Base-by-base conservation (phyloP, 2,797 vertebrate species). In the Selene dorsalis region DNA sequence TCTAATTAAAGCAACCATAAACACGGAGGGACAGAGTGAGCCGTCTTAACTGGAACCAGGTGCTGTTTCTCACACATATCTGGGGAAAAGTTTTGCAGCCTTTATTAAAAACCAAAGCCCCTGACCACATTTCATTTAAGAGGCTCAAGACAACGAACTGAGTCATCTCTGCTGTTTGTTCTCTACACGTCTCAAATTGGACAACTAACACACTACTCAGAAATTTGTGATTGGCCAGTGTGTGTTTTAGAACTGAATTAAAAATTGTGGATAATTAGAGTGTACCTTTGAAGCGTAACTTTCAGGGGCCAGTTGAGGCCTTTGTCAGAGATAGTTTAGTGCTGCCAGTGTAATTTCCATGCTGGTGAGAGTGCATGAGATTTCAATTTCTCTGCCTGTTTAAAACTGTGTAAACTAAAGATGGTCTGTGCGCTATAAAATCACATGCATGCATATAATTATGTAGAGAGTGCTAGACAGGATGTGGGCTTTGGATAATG, bases 1-100 rank as follows among this genome's bases (percentile, higher is more conserved):
- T 70, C 68, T 68, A 74, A 89, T 87, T 87, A 85, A 81, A 83
- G 17, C 67, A 20, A 62, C 69, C 32, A 14, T 72, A 65, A 73
- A 70, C 57, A 52, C 69, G 10, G 43, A 41, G 66, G 16, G 28
- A 57, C 41, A 48, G 20, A 73, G n/a, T 7, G 16, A 56, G 68
- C 48, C 2, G 45, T n/a, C 41, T 53, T 67, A n/a, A 77, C 22
- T 69, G 18, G 55, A 79, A 62, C n/a, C 80, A 71, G 60, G 38
- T 58, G 80, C 14, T 60, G 22, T 39, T 84, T 57, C 47, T 85
- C 59, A 75, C 52, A 69, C 28, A 3, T 56, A 64, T 60, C 35
- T 56, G 57, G 20, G 35, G 17, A 35, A 43, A 48, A 18, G 12
- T 52, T 26, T 61, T 17, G 56, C 10, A n/a, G 41, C 26, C 30